Percentiles rank a stretch among this genome's conserved stretches.
Conservation (phyloP, 1,140 invertebrate genomes). For the Ectropis grisescens region DNA sequence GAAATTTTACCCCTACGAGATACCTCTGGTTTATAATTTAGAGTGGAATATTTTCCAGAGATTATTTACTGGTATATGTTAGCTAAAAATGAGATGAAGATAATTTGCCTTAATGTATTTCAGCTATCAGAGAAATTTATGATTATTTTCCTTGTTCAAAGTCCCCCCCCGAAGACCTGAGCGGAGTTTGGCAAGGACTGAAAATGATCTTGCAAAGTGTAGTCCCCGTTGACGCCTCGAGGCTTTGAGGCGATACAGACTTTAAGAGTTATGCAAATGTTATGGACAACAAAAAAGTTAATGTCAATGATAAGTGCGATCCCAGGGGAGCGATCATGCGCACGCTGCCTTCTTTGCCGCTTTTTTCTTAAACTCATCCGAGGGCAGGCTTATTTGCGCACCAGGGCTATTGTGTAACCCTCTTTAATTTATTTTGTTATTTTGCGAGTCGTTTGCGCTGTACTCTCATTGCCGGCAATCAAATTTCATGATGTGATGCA, state of each 20-base stretch:
- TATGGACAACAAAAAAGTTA: slow-evolving; percentile 69
- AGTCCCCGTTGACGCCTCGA: slow-evolving; percentile 41
- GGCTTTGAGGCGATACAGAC: slow-evolving; percentile 44
- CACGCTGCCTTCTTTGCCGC: slow-evolving; percentile 5
- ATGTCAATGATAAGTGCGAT: slow-evolving; percentile 61
- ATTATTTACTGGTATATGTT: no score
- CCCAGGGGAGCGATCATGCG: slow-evolving; percentile 35
- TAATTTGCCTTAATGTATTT: slow-evolving; percentile 8
- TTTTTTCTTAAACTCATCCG: slow-evolving; percentile 9
- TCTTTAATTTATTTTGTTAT: slow-evolving; percentile 24
- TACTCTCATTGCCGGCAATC: slow-evolving; percentile 4
- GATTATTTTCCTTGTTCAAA: no score
- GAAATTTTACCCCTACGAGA: no score
- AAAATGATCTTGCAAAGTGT: slow-evolving; percentile 65
- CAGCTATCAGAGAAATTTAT: no score
- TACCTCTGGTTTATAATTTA: no score
- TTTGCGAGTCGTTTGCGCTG: slow-evolving; percentile 12
- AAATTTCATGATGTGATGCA: slow-evolving; percentile 6
- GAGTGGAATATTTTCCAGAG: no score
- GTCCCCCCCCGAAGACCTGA: slow-evolving; percentile 28
- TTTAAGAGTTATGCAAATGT: slow-evolving; percentile 69
- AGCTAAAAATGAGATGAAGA: no score
- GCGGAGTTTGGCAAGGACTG: slow-evolving; percentile 41
- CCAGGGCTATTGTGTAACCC: slow-evolving; percentile 17
- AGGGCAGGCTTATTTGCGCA: slow-evolving; percentile 12